phyloP scores from a whole-genome alignment of 2,113 vertebrate genomes.

The Cromileptes altivelis region DNA sequence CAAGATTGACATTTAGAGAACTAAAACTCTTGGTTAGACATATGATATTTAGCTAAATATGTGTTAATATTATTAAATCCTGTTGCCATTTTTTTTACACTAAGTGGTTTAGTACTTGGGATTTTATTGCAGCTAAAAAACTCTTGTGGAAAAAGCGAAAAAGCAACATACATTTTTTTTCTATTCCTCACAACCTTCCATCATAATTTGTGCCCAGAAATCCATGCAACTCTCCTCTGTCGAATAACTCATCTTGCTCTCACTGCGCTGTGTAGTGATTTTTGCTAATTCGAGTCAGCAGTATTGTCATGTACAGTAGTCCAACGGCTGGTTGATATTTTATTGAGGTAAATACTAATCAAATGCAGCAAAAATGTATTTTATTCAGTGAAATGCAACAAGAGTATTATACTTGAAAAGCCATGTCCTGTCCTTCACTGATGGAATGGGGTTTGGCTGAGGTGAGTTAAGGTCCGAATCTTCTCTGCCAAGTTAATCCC shows the following conservation, averaged over 20 bases:
- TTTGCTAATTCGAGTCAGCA: neutral
- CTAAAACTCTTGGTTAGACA: neutral
- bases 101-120: neutral
- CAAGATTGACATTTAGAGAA: no score
- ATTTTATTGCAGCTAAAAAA: conserved; percentile 1
- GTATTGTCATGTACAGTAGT: neutral
- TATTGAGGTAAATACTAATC: neutral
- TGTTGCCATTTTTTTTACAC: neutral
- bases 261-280: neutral
- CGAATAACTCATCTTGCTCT: neutral
- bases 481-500: conserved; percentile 77
- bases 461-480: conserved; percentile 67
- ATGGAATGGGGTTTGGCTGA: conserved; percentile 43
- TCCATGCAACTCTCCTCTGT: neutral
- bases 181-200: neutral
- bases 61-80: neutral
- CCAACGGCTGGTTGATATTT: neutral
- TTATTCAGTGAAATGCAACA: conserved; percentile 1
- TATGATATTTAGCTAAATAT: neutral
- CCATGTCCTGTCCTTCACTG: conserved; percentile 25
- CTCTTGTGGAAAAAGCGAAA: neutral
- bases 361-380: neutral
- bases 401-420: neutral
- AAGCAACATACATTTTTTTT: neutral
- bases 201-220: neutral